A percentile compares a stretch with the other conserved stretches of the same genome.
Evolutionary conservation across 2,888 invertebrate genomes (phyloP).

Genomic region (Tiliacea aurago): DNA sequence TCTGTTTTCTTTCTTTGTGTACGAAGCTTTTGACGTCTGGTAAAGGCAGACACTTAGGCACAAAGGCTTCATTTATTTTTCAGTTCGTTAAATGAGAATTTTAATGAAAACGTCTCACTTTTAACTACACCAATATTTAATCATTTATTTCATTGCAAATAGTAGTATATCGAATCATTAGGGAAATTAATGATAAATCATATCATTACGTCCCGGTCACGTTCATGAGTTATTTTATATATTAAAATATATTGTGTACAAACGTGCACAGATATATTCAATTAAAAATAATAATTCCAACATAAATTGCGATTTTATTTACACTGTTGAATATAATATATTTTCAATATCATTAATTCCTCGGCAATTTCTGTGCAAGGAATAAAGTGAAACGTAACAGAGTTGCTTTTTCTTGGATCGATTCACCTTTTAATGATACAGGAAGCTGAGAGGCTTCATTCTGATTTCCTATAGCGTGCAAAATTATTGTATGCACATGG

Average conservation of each 20-base stretch:
- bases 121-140: background rate
- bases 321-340: background rate
- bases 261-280: background rate
- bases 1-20: constrained; percentile 33
- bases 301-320: background rate
- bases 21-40: constrained; percentile 19
- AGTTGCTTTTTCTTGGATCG: constrained; percentile 29
- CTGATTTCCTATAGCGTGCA: background rate
- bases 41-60: constrained; percentile 3
- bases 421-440: constrained; percentile 26
- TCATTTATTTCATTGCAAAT: background rate
- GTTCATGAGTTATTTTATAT: constrained; percentile 1
- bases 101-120: background rate
- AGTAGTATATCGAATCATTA: constrained; percentile 7
- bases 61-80: constrained; percentile 35
- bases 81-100: constrained; percentile 20
- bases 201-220: background rate
- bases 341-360: constrained; percentile 9
- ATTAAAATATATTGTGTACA: background rate
- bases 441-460: constrained; percentile 15
- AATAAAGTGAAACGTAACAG: constrained; percentile 2
- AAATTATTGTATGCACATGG: background rate
- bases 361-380: background rate
- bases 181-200: constrained; percentile 1
- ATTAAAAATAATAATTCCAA: constrained; percentile 23